Evolutionary conservation across 2,113 vertebrate genomes (phyloP).

Genomic region (Aviceda subcristata): DNA sequence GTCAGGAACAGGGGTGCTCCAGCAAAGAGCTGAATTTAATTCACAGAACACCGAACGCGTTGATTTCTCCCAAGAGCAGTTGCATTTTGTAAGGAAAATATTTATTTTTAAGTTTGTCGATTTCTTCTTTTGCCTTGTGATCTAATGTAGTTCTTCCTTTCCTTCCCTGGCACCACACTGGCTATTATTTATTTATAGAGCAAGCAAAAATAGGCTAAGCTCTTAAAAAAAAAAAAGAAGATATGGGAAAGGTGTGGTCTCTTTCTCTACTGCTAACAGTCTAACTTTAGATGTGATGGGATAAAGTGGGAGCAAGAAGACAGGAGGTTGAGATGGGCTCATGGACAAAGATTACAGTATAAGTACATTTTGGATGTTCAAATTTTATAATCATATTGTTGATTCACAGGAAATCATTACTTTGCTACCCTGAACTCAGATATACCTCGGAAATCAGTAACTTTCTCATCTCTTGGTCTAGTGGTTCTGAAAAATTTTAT

Average conservation of each 20-base stretch:
- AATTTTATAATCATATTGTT: neutral
- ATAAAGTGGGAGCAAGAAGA: neutral
- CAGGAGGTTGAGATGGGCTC: neutral
- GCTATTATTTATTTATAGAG: slow-evolving; percentile 4
- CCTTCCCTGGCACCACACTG: neutral
- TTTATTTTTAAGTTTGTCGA: neutral
- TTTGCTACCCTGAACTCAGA: neutral
- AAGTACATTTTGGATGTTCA: neutral
- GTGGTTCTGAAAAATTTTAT: neutral
- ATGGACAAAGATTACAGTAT: neutral
- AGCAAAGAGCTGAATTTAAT: neutral
- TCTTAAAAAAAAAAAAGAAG: neutral
- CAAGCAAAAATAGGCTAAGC: neutral
- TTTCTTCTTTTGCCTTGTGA: neutral
- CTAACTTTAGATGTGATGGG: neutral
- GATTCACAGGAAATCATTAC: neutral
- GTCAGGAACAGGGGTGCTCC: neutral
- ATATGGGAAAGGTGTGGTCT: neutral
- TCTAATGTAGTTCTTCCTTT: neutral
- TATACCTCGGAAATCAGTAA: neutral
- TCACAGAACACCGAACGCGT: rapidly evolving
- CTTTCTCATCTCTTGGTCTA: neutral
- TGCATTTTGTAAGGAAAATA: neutral
- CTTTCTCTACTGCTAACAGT: neutral
- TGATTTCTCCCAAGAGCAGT: neutral